phyloP scores from a whole-genome alignment of 2,888 invertebrate genomes.

The Cerastis rubricosa region DNA sequence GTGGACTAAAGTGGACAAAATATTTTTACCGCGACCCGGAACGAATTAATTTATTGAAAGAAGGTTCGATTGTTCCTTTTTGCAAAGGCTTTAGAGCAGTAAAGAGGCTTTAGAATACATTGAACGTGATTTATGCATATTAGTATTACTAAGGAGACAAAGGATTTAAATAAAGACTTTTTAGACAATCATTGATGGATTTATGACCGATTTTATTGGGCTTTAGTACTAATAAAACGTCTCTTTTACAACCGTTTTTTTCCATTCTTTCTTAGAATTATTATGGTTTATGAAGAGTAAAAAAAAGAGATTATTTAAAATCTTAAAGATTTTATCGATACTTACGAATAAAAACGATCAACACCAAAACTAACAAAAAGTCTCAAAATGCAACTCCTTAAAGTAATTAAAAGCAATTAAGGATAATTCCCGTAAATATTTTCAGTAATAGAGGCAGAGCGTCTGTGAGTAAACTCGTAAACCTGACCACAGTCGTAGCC shows the following conservation, averaged over 20 bases:
- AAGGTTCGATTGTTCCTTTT: constrained; percentile 64
- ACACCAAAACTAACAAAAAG: constrained; percentile 11
- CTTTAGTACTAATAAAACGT: not conserved
- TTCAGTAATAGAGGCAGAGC: constrained; percentile 52
- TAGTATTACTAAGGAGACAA: constrained; percentile 52
- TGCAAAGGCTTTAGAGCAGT: constrained; percentile 38
- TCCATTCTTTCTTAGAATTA: not conserved
- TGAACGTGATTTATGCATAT: constrained; percentile 59
- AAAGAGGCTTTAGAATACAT: constrained; percentile 30
- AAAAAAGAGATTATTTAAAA: not conserved
- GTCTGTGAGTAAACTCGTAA: constrained; percentile 73
- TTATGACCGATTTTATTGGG: constrained; percentile 42
- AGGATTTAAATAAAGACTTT: constrained; percentile 48
- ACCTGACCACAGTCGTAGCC: constrained; percentile 77
- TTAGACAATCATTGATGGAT: constrained; percentile 46
- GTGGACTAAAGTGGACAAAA: constrained; percentile 81
- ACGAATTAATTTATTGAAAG: constrained; percentile 83
- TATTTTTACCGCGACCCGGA: constrained; percentile 87
- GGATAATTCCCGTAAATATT: constrained; percentile 71
- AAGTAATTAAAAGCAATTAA: constrained; percentile 73
- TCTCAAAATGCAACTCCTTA: constrained; percentile 46
- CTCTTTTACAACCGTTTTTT: not conserved
- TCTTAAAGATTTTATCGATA: not conserved
- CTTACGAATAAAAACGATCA: not conserved
- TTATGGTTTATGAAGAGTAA: not conserved